phyloP scores from a whole-genome alignment of 2,797 vertebrate species.

The Atherinosoma microstoma region DNA sequence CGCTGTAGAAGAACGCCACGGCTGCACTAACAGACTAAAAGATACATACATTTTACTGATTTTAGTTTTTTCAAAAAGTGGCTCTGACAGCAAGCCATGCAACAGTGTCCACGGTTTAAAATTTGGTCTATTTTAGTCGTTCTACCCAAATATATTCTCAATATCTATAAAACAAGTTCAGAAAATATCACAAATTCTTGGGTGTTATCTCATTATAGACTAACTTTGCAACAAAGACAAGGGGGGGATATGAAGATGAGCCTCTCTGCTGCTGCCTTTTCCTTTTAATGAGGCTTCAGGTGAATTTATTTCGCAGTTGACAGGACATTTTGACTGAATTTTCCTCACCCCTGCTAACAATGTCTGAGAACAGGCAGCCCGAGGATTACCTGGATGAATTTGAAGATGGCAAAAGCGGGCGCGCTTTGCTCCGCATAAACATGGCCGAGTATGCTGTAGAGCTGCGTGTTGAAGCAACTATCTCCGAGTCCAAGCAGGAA shows the following conservation, averaged over 20 bases:
- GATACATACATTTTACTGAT: background rate
- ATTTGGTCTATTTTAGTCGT: too few relatives aligned
- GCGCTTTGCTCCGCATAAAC: constrained; percentile 82
- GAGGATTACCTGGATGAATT: constrained; percentile 87
- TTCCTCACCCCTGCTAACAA: constrained; percentile 56
- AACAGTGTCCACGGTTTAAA: background rate
- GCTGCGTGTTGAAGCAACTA: constrained; percentile 89
- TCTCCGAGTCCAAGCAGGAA: constrained; percentile 87
- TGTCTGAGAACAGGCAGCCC: constrained; percentile 43
- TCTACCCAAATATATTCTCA: background rate
- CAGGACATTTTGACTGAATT: constrained; percentile 42
- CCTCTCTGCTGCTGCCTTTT: constrained; percentile 21
- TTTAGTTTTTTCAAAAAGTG: background rate
- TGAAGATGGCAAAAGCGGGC: constrained; percentile 87
- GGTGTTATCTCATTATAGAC: constrained; percentile 19
- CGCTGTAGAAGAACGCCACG: constrained; percentile 86
- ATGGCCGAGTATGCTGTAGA: constrained; percentile 86
- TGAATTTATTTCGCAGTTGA: constrained; percentile 65
- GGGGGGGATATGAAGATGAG: constrained; percentile 14
- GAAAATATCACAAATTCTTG: constrained; percentile 9
- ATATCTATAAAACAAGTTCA: constrained; percentile 1
- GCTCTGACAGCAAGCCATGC: background rate
- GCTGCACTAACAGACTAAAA: constrained; percentile 85
- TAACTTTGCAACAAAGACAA: constrained; percentile 23
- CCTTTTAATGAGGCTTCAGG: constrained; percentile 49